These are phyloP conservation scores for Trachymyrmex cornetzi DNA, from an alignment of 1,140 invertebrate genomes.

Conservation along the genomic window DNA sequence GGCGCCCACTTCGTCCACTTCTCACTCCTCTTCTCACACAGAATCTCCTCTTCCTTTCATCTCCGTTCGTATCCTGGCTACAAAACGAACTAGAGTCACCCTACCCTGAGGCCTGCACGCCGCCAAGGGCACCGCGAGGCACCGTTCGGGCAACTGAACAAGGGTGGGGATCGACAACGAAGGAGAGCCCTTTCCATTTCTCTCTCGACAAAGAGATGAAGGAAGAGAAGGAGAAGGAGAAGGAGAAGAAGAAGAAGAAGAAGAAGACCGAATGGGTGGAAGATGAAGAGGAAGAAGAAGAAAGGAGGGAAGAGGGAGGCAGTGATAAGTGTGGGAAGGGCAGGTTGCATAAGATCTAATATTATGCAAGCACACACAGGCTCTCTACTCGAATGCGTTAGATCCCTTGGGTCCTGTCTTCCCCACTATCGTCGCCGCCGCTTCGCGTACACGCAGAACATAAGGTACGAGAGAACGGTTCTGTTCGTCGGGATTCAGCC, in stretches of 20 bases:
- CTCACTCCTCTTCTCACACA: conserved; percentile 57
- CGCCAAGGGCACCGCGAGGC: conserved; percentile 79
- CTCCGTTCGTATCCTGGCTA: conserved; percentile 18
- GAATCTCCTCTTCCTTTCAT: conserved; percentile 49
- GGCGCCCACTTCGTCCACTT: conserved; percentile 33
- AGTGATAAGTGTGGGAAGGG: conserved; percentile 87
- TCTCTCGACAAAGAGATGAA: conserved; percentile 17
- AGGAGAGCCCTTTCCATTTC: conserved; percentile 50
- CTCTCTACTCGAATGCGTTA: conserved; percentile 82
- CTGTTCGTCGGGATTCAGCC: conserved; percentile 71
- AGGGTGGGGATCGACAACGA: conserved; percentile 65
- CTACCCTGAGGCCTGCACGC: conserved; percentile 77
- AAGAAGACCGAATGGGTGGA: conserved; percentile 7
- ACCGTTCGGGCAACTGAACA: conserved; percentile 60
- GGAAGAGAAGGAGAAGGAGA: neutral
- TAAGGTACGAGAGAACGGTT: conserved; percentile 75
- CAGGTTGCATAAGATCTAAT: conserved; percentile 86
- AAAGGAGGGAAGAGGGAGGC: conserved; percentile 76
- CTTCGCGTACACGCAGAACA: conserved; percentile 70
- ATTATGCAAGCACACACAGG: conserved; percentile 84
- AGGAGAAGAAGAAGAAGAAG: conserved; percentile 23
- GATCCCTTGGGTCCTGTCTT: conserved; percentile 75
- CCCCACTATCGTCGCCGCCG: conserved; percentile 27
- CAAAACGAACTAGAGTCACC: conserved; percentile 68
- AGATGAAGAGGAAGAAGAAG: conserved; percentile 35